Base-by-base conservation (phyloP, 1,140 invertebrate species). In the Micrasema longulum region DNA sequence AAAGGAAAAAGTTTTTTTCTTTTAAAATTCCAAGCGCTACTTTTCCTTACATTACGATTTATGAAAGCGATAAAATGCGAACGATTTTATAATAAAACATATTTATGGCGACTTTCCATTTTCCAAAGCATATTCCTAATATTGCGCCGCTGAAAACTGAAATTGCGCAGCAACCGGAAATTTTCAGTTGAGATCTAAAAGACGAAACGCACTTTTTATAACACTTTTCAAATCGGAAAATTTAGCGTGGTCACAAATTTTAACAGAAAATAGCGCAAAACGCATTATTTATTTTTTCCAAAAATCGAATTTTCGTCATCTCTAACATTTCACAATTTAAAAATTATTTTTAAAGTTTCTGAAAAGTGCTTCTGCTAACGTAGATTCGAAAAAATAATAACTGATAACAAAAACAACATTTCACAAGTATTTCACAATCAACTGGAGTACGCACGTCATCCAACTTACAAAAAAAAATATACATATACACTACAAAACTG, bases 81-180 rank as follows among this genome's bases (percentile, higher is more conserved):
- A 53, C 20, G 48, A 52, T 31, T 55, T 14, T 2, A 16, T 31
- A 55, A 31, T 55, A 36, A 55, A 55, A 36, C 35, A 36, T n/a
- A 26, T 16, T 31, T 52, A 22, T 26, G 26, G 26, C 47, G 7
- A 7, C 20, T 48, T 48, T 48, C 47, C 7, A 31, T 47, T 47
- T 31, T 14, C 50, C 26, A 9, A 18, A 26, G 26, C 23, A 31
- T 38, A 60, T 38, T 36, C 14, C 12, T 36, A 60, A 60, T n/a
- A 41, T 5, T 60, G 35, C 55, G 35, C 16, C 12, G 38, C 36
- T 23, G 50, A 53, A 53, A 53, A 57, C 55, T 38, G 55, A 60
- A 53, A 60, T 38, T 60, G 55, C 55, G 55, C 55, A 60, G 55
- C 55, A 38, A 35, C 26, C 2, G 26, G 26, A 60, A 36, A 57